Evolutionary conservation across 2,797 vertebrate species (phyloP), one percentile per base, ranked within the genome.

Genomic region (Danio kyathit): DNA sequence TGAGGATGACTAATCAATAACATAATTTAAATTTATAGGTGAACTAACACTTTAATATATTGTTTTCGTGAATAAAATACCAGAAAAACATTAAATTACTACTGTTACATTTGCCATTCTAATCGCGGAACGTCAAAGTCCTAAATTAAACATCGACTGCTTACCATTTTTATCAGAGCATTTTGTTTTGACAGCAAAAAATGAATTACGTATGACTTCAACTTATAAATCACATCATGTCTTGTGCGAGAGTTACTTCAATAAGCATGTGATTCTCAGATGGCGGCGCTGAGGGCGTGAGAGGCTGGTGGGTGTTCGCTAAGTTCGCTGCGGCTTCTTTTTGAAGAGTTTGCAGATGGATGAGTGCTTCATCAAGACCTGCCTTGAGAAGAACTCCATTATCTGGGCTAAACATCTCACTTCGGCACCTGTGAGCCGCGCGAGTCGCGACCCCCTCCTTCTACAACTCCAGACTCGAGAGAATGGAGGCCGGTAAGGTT

Each of bases 401-500:
- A 82, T 79, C 74, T 38, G 54, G 63, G 84, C 71, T 79, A 82
- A 81, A 74, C 66, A 79, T 74, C 57, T 70, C 57, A 40, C 64
- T 72, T 44, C n/a, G 56, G 71, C 49, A 69, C 70, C 38, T 13
- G 52, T 81, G 78, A 82, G 64, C 75, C 48, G 40, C 0, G 13
- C 21, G 5, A 82, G 79, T 80, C 79, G 29, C 54, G 19, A 72
- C 61, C 66, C 52, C 66, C 57, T 70, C 72, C 60, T 61, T 49
- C 73, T 70, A 29, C 51, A 66, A 57, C 83, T 57, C 48, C 49
- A 43, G 38, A 90, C 87, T 89, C 89, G 86, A 89, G 90, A 92
- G 92, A 92, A 91, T 87, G 91, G 88, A 92, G 90, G 91, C 88
- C 91, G 92, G 93, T 90, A 89, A 90, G 88, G 76, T 92, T 92